These are phyloP conservation scores for Montipora efflorescens DNA, from an alignment of 64 coral and sea anemone species.

Conservation along the genomic window DNA sequence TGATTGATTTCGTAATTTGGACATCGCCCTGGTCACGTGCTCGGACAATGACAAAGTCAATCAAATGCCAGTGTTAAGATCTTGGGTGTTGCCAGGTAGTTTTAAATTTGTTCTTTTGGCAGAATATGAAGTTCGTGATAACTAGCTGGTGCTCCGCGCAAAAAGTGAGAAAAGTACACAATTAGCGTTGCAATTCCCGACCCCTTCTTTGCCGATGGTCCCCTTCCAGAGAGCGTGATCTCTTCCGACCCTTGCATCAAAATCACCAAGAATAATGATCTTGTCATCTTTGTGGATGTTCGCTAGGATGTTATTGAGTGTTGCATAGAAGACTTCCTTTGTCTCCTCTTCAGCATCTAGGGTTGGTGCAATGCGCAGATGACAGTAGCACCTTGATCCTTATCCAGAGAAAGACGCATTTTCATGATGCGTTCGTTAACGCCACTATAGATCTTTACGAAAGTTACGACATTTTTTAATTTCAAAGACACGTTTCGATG, in stretches of 20 bases:
- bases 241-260: background rate
- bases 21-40: too few species aligned
- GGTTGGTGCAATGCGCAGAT: slow-evolving; percentile 15
- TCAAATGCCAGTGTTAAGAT: too few species aligned
- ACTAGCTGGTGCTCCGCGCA: background rate
- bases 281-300: background rate
- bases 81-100: background rate
- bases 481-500: too few species aligned
- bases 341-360: background rate
- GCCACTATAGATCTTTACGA: too few species aligned
- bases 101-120: background rate
- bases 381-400: background rate
- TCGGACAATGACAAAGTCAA: too few species aligned
- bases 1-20: too few species aligned
- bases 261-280: slow-evolving; percentile 5
- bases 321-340: background rate
- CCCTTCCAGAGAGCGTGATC: background rate
- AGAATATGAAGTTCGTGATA: slow-evolving; percentile 19
- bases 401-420: too few species aligned
- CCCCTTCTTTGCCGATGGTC: background rate
- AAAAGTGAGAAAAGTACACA: slow-evolving; percentile 9
- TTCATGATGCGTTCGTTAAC: background rate
- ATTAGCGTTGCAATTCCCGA: slow-evolving; percentile 17
- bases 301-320: background rate
- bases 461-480: too few species aligned